Base-by-base conservation (phyloP, 2,888 invertebrate genomes). In the Physocephala rufipes region DNA sequence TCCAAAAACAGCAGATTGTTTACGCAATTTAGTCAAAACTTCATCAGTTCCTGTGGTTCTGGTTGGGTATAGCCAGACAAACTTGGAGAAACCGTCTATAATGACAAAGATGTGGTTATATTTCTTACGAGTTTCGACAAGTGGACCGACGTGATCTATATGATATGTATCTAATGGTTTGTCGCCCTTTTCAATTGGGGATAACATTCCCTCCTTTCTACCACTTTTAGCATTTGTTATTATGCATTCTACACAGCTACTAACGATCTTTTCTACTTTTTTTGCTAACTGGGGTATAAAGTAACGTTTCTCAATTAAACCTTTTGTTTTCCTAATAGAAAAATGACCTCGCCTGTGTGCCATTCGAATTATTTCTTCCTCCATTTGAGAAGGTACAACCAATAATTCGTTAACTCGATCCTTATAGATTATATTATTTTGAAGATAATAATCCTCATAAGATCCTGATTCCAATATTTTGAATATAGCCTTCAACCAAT, bases 321-420 rank as follows among this genome's bases (percentile, higher is more conserved):
- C 78, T 19, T 71, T 75, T 0, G 73, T 81, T 64, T 80, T 83
- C 24, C 72, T 78, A 13, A 70, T 74, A 0, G 74, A 74, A 75
- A 84, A 84, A 76, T 85, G 83, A 45, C 84, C 82, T 28, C 76
- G 75, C 47, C 80, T 81, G 74, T 85, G 53, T 55, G 26, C 59
- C n/a, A 47, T n/a, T 13, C 45, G 19, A 26, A 59, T 61, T n/a
- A 68, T 59, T 16, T 59, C 59, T 13, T 59, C 16, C 26, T 59
- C 47, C 59, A 68, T 68, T 21, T 7, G n/a, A 0, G n/a, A 26
- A 26, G 67, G 59, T 9, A 59, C 19, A 0, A 68, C 59, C n/a
- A 68, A 13, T 12, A 68, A 19, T 16, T 59, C 28, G 7, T 68
- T 68, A 12, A 24, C 16, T 24, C 47, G 21, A 28, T 59, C 61